Percentiles rank a stretch among this genome's conserved stretches.
Evolutionary conservation across 2,797 vertebrate species (phyloP).

Genomic region (Buphagus erythrorhynchus): DNA sequence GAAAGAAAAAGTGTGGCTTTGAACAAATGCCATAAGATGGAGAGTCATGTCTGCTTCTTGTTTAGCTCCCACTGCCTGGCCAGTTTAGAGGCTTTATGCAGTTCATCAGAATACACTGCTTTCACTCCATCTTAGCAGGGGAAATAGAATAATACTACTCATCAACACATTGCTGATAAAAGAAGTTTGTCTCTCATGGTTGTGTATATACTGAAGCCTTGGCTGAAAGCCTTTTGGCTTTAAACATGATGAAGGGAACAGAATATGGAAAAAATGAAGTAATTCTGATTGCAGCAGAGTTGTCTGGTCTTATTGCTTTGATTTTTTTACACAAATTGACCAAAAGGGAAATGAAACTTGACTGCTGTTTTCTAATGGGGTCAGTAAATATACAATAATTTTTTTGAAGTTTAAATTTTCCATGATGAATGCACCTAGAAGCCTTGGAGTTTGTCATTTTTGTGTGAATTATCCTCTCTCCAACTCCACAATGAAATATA

Average conservation of each 20-base stretch:
- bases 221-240: neutral
- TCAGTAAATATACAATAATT: neutral
- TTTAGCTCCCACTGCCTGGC: neutral
- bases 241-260: neutral
- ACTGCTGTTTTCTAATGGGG: neutral
- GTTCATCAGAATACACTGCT: neutral
- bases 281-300: neutral
- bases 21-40: neutral
- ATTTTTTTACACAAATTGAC: neutral
- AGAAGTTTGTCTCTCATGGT: neutral
- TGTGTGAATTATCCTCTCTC: neutral
- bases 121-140: neutral
- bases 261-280: neutral
- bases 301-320: neutral
- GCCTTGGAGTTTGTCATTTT: neutral
- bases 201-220: neutral
- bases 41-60: neutral
- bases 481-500: neutral
- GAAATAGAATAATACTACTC: neutral
- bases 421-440: neutral
- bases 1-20: neutral
- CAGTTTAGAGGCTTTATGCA: neutral
- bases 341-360: neutral
- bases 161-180: neutral
- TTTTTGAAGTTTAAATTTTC: neutral